Evolutionary conservation across 2,888 invertebrate species (phyloP), one percentile per base, ranked within the genome.

Genomic region (Alviniconcha strummeri): DNA sequence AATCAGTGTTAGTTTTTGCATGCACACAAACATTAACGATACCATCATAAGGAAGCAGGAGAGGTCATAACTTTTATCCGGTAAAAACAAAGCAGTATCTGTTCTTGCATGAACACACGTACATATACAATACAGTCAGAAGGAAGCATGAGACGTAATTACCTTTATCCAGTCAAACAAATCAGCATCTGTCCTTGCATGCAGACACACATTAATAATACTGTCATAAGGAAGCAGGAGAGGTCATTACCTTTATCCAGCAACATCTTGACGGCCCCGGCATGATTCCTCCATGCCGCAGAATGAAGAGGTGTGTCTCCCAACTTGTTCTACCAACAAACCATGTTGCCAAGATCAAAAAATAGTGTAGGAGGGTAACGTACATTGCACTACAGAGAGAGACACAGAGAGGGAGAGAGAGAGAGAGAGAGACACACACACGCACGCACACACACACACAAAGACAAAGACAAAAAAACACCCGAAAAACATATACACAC

Each of bases 301-400:
- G 95, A 94, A 90, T 96, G 96, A 57, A 96, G 90, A 2, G 96
- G 95, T 7, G 96, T 95, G 90, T 96, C 96, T 15, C 96, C 96
- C 87, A 96, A 93, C 93, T 95, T 96, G 91, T 96, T 96, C 95
- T 96, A 90, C 4, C n/a, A 3, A 36, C 36, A 36, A 36, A 36
- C 36, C 36, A 36, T 36, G 36, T 36, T 36, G 36, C 36, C 36
- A 36, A 36, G 36, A 36, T 36, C n/a, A 56, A 57, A 15, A 79
- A 15, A 72, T n/a, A n/a, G n/a, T 8, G n/a, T 69, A 8, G 19
- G 7, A 36, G 36, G 36, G 36, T 36, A 36, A 36, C 0, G 36
- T 64, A 64, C 64, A 64, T 4, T 64, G 64, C 64, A 9, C 64
- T 17, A 69, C 69, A 69, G 75, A 91, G 85, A 84, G 79, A 72